Evolutionary conservation across 2,113 vertebrate genomes (phyloP).

Genomic region (Oreochromis tanganicae): DNA sequence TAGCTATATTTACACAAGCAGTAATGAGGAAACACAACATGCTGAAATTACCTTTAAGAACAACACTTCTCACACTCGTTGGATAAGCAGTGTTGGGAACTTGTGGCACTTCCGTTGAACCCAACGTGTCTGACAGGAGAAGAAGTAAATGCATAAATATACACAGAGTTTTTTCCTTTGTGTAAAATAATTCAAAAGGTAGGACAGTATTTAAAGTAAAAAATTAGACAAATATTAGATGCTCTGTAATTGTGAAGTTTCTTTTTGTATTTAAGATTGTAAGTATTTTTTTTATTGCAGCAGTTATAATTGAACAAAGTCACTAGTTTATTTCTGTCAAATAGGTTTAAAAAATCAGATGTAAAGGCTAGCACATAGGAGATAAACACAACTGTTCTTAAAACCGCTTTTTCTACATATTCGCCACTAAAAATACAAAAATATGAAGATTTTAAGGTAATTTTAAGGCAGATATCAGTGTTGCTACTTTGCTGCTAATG

Average conservation of each 20-base stretch:
- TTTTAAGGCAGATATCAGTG: neutral
- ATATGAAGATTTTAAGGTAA: neutral
- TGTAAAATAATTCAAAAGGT: neutral
- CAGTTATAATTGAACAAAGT: neutral
- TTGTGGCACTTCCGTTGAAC: neutral
- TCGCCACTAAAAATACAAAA: neutral
- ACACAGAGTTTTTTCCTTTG: neutral
- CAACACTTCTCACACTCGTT: neutral
- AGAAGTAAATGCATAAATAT: neutral
- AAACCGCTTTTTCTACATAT: neutral
- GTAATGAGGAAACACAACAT: neutral
- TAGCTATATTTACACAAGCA: neutral
- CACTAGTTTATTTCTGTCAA: neutral
- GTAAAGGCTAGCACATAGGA: rapidly evolving
- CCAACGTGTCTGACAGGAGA: slow-evolving; percentile 13
- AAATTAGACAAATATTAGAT: neutral
- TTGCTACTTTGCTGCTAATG: neutral
- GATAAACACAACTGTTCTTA: neutral
- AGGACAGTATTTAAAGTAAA: neutral
- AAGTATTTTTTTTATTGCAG: neutral
- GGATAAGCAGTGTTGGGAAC: neutral
- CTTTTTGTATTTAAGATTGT: neutral
- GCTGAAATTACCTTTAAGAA: slow-evolving; percentile 35
- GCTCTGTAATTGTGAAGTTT: neutral
- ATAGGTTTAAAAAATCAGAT: rapidly evolving